phyloP scores from a whole-genome alignment of 1,140 invertebrate species.

The Drepana arcuata region DNA sequence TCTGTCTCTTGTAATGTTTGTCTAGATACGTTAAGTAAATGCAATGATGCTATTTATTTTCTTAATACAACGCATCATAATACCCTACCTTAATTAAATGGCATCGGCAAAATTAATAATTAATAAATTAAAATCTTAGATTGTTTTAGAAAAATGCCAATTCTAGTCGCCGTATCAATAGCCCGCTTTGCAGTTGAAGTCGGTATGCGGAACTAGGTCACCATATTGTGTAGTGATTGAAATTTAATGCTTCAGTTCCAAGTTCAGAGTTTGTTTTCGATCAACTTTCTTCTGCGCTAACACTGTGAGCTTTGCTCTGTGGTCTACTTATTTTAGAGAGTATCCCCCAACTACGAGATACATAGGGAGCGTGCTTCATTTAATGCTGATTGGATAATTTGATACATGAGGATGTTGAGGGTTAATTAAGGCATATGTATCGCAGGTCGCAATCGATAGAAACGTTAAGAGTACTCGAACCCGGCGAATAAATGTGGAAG shows the following conservation, averaged over 20 bases:
- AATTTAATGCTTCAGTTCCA: slow-evolving; percentile 23
- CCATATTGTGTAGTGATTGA: slow-evolving; percentile 26
- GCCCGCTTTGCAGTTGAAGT: slow-evolving; percentile 11
- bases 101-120: too few relatives aligned
- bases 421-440: too few relatives aligned
- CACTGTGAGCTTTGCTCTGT: slow-evolving; percentile 2
- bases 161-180: slow-evolving; percentile 3
- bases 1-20: too few relatives aligned
- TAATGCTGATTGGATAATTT: slow-evolving; percentile 5
- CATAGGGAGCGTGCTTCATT: background rate
- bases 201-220: slow-evolving; percentile 16
- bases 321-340: background rate
- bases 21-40: too few relatives aligned
- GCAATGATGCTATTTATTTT: too few relatives aligned
- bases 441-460: too few relatives aligned
- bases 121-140: too few relatives aligned
- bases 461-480: too few relatives aligned
- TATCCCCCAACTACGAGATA: background rate
- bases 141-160: background rate
- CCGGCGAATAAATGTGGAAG: too few relatives aligned
- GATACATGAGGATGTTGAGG: too few relatives aligned
- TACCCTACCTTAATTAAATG: too few relatives aligned
- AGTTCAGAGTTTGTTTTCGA: slow-evolving; percentile 17
- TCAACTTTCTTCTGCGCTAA: slow-evolving; percentile 5
- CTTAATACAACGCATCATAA: too few relatives aligned